phyloP scores from a whole-genome alignment of 2,888 invertebrate genomes.

The Teleogryllus oceanicus region DNA sequence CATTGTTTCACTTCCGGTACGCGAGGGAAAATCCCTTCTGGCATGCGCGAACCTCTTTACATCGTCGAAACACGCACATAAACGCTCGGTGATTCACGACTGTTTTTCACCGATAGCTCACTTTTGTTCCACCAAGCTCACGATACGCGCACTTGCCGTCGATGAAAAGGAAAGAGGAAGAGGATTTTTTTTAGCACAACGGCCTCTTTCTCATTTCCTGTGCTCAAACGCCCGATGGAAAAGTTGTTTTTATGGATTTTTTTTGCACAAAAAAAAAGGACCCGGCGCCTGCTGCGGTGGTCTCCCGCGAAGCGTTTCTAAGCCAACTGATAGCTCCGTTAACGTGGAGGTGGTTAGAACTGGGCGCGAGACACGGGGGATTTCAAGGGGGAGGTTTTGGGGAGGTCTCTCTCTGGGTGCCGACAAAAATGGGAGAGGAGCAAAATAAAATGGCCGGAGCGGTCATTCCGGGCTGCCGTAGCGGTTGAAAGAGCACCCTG shows the following conservation, averaged over 20 bases:
- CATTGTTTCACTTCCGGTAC: neutral
- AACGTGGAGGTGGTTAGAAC: too few species aligned
- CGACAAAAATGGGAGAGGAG: neutral
- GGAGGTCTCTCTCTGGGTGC: too few species aligned
- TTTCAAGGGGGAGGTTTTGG: too few species aligned
- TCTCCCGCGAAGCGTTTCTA: neutral
- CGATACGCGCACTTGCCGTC: neutral
- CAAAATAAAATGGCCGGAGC: slow-evolving; percentile 3
- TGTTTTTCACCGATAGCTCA: neutral
- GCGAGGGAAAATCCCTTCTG: neutral
- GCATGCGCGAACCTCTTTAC: neutral
- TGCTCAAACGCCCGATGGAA: slow-evolving; percentile 18
- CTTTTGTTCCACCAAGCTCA: neutral
- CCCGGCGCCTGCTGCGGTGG: neutral
- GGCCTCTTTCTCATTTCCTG: slow-evolving; percentile 18
- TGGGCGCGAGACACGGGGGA: too few species aligned
- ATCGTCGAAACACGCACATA: neutral
- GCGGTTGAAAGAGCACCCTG: neutral
- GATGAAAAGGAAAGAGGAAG: neutral
- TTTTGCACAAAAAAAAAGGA: neutral
- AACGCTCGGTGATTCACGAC: slow-evolving; percentile 3
- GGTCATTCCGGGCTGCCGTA: neutral
- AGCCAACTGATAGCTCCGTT: neutral
- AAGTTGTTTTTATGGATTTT: slow-evolving; percentile 1
- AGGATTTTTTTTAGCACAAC: neutral